Base-by-base conservation (phyloP, 1,140 invertebrate species). In the Orussus abietinus region DNA sequence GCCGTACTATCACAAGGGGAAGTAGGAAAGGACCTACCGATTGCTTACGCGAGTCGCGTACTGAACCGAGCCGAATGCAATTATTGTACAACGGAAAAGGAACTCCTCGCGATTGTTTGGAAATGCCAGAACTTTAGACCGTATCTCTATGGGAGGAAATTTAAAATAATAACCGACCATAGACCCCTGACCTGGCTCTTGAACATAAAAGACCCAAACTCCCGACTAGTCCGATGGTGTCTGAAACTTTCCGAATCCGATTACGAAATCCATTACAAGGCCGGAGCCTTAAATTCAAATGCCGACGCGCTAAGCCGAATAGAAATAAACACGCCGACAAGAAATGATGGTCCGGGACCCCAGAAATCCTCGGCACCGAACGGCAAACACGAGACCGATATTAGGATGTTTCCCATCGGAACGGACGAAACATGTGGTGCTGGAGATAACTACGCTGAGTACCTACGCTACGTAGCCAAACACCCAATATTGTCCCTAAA, bases 141-240 rank as follows among this genome's bases (percentile, higher is more conserved):
- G 17, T 78, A 75, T 55, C 43, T 80, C 2, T 69, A 64, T 42
- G 69, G 68, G 15, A 64, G 37, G 34, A 53, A 68, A 18, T 75
- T 80, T 39, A 65, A 46, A 15, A 69, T 78, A 4, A 47, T 66
- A n/a, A 79, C 76, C 0, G 78, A 80, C 44, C 76, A 78, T 38
- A 64, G 67, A 44, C 69, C 71, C 1, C 51, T 79, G n/a, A 57
- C 46, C 11, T 78, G 69, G 63, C 42, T 77, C 9, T 53, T 51
- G 13, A 47, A 53, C 4, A 58, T 66, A 0, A 73, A 66, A 43
- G 55, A 69, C 29, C 49, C 49, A 1, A 45, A 32, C 31, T 44
- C 52, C 7, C 37, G 43, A 12, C 29, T 57, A 7, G 12, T 57
- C 4, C 12, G 42, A 20, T 55, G 52, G 49, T 40, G 47, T 33